Conservation (phyloP, 2,797 vertebrate genomes). For the Poeciliopsis infans region DNA sequence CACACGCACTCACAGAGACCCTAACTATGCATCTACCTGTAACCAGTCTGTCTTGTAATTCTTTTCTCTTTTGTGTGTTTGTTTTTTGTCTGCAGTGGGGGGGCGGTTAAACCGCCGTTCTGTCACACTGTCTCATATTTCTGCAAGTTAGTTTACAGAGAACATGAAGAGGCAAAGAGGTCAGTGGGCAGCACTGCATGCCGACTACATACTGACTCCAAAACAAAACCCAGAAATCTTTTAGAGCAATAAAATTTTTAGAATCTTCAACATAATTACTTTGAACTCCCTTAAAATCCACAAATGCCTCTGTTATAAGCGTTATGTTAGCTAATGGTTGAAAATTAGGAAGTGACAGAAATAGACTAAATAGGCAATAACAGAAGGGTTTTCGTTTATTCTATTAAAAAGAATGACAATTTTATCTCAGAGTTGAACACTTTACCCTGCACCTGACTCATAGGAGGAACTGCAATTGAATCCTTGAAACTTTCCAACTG, state of each 20-base stretch:
- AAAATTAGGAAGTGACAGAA: no score
- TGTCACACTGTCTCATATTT: background rate
- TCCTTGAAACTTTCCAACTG: background rate
- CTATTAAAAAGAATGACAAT: background rate
- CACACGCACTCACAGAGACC: conserved; percentile 27
- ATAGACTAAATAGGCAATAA: no score
- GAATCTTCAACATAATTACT: background rate
- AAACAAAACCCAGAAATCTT: background rate
- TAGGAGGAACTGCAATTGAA: background rate
- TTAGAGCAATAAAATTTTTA: background rate
- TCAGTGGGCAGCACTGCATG: background rate
- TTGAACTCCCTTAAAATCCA: background rate
- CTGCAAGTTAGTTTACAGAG: background rate
- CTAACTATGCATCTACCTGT: conserved; percentile 36
- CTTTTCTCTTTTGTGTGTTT: background rate
- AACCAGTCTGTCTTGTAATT: conserved; percentile 18
- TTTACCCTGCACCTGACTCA: background rate
- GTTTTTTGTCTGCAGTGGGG: background rate
- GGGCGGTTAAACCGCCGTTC: background rate
- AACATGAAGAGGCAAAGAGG: background rate
- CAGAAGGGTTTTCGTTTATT: background rate
- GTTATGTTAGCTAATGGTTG: background rate
- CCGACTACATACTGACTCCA: background rate
- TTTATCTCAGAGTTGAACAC: no score
- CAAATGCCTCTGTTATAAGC: background rate